Base-by-base conservation (phyloP, 2,113 vertebrate species). In the Setophaga coronata region DNA sequence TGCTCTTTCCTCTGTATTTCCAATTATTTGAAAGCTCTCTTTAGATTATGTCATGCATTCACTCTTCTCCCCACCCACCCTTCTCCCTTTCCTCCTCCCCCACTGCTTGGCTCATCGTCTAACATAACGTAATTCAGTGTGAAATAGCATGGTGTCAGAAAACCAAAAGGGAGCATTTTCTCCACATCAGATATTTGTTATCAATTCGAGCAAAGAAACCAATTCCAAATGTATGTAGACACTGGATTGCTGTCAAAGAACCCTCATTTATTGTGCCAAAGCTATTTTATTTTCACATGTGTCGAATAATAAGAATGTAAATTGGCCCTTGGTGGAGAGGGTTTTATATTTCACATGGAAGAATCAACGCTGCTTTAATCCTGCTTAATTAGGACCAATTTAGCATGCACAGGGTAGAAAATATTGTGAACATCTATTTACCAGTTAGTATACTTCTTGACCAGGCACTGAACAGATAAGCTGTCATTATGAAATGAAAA, bases 381-480 rank as follows among this genome's bases (percentile, higher is more conserved):
- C 50, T 95, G 42, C 43, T 72, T 97, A 97, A 97, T 97, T 98
- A 92, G 72, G 67, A 96, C 66, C 45, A 97, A 96, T 96, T 97
- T 96, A 69, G 66, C 50, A 93, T 62, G 71, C 43, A 95, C 34
- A 92, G 47, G 42, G 91, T 85, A 96, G 96, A 94, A 96, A 95
- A 91, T 58, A 95, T 72, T 95, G 81, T 86, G 95, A 97, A 87
- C 21, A 92, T 89, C 73, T 76, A 83, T 91, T 96, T 93, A 94
- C 48, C 57, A 80, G 61, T 89, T 86, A 88, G 45, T 66, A 70
- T 91, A 70, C 29, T 85, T 96, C 74, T 69, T 95, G 80, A 33
- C 64, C 36, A 93, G 29, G 40, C 53, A 58, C 42, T 62, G 82
- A 87, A 88, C 36, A 82, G 61, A 89, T 90, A 94, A 76, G 54